A percentile compares a stretch with the other conserved stretches of the same genome.
Evolutionary conservation across 2,113 vertebrate genomes (phyloP).

Genomic region (Miniopterus natalensis): DNA sequence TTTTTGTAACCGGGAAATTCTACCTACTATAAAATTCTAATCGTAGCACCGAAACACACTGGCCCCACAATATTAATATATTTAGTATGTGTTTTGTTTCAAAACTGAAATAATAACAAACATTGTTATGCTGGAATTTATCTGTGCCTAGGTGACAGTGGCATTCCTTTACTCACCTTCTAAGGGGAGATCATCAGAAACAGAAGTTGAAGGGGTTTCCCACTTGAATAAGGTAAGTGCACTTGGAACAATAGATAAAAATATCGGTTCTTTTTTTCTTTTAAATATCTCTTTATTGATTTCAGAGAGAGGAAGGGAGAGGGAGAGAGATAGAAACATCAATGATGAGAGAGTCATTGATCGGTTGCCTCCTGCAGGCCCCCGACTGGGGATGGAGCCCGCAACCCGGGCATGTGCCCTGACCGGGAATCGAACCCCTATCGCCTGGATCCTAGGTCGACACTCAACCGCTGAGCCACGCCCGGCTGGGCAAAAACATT

Average conservation of each 20-base stretch:
- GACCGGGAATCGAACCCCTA: too few species aligned
- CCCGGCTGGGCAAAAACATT: too few species aligned
- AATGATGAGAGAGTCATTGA: too few species aligned
- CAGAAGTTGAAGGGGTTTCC: not conserved
- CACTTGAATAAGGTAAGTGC: not conserved
- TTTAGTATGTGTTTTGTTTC: not conserved
- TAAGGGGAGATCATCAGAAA: not conserved
- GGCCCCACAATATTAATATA: not conserved
- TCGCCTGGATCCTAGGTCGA: too few species aligned
- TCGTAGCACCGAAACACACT: not conserved
- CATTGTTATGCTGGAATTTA: not conserved
- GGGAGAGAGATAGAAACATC: too few species aligned
- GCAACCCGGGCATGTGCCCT: too few species aligned
- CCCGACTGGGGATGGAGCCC: too few species aligned
- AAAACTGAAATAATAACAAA: not conserved
- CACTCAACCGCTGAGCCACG: too few species aligned
- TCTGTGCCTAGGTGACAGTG: not conserved
- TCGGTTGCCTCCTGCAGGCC: too few species aligned
- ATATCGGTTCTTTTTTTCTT: not conserved
- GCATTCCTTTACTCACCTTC: not conserved
- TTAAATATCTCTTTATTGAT: too few species aligned
- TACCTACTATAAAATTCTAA: not conserved
- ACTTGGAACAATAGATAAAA: not conserved
- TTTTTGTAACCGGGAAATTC: not conserved
- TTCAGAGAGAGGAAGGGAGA: too few species aligned